phyloP scores from a whole-genome alignment of 2,888 invertebrate species.

The Phlogophora meticulosa region DNA sequence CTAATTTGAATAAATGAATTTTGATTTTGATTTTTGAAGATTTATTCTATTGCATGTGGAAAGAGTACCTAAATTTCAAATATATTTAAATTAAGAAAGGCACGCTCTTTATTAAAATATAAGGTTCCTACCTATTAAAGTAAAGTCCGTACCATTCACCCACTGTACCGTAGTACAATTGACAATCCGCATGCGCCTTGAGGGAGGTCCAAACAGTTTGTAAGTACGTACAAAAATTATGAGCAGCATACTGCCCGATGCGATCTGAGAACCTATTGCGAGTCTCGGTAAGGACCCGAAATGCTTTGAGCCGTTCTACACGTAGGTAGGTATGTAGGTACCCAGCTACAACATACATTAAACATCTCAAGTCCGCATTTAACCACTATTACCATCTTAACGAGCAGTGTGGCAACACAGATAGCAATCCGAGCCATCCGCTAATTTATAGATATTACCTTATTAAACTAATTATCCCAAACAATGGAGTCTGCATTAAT shows the following conservation, averaged over 20 bases:
- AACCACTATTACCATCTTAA: constrained; percentile 51
- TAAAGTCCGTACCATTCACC: too few species aligned
- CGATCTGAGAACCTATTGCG: constrained; percentile 1
- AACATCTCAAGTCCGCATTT: constrained; percentile 22
- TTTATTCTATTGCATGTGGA: too few species aligned
- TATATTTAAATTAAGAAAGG: too few species aligned
- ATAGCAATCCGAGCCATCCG: constrained; percentile 53
- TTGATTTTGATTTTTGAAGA: too few species aligned
- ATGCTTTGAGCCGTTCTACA: neutral
- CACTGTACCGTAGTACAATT: too few species aligned
- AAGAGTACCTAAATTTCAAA: too few species aligned
- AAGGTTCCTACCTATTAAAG: too few species aligned
- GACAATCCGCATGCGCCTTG: too few species aligned
- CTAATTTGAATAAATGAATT: too few species aligned
- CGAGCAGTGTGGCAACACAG: constrained; percentile 57
- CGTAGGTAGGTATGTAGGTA: neutral
- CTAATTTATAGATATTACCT: constrained; percentile 53
- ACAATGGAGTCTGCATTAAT: constrained; percentile 67
- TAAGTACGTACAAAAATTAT: constrained; percentile 1
- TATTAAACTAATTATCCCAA: constrained; percentile 65
- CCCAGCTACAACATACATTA: constrained; percentile 18
- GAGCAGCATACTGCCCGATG: constrained; percentile 6
- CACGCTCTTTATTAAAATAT: too few species aligned
- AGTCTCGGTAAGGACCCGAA: constrained; percentile 16
- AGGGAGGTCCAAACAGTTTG: neutral